Evolutionary conservation across 2,113 vertebrate species (phyloP).

Genomic region (Cygnus buccinator): DNA sequence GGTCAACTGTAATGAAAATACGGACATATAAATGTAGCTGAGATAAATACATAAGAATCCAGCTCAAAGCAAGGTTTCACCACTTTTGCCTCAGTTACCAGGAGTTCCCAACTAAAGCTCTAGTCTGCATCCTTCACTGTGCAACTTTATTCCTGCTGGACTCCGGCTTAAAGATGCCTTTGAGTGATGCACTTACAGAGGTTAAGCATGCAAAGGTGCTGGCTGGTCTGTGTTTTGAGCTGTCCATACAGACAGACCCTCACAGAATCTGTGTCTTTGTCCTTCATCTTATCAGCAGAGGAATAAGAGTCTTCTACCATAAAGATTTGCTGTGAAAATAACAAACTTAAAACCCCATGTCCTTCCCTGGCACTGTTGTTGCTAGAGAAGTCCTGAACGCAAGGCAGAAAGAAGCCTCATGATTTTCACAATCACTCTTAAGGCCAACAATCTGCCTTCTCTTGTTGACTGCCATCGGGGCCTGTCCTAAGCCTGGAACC

Average conservation of each 20-base stretch:
- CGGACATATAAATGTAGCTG: not conserved
- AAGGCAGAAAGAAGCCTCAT: not conserved
- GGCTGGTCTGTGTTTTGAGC: not conserved
- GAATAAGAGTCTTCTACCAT: not conserved
- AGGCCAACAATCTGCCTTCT: not conserved
- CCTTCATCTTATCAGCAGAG: not conserved
- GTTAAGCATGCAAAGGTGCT: not conserved
- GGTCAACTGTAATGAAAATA: not conserved
- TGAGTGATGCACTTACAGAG: not conserved
- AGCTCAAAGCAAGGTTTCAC: not conserved
- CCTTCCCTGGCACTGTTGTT: not conserved
- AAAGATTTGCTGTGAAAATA: not conserved
- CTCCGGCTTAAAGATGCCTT: not conserved
- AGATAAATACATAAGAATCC: not conserved
- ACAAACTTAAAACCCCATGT: not conserved
- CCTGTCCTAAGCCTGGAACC: not conserved
- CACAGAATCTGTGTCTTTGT: fast-evolving
- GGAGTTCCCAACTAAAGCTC: not conserved
- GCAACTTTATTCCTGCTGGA: not conserved
- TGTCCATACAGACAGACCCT: not conserved
- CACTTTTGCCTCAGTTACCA: not conserved
- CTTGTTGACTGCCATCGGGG: not conserved
- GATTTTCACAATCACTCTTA: not conserved
- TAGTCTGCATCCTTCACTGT: not conserved
- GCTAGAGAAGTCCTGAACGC: not conserved